Percentiles rank a stretch among this genome's conserved stretches.
These are phyloP conservation scores for Esperia sulphurella DNA, from an alignment of 2,888 invertebrate genomes.

Conservation along the genomic window DNA sequence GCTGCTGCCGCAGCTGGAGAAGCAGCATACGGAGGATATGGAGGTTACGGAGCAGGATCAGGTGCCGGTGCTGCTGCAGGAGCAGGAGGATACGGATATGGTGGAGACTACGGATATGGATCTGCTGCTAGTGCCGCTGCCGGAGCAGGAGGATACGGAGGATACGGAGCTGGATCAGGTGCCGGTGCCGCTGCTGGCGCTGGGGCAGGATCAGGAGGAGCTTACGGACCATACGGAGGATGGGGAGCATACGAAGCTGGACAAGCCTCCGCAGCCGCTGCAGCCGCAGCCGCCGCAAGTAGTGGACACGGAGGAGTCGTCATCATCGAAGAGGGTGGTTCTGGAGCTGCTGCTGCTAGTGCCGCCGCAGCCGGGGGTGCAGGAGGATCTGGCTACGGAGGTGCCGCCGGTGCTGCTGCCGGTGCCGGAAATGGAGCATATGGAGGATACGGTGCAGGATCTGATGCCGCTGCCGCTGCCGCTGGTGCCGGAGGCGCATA, in stretches of 20 bases:
- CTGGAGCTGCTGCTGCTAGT: neutral
- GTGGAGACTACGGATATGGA: neutral
- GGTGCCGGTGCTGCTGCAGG: neutral
- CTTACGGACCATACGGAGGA: too few species aligned
- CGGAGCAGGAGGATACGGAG: neutral
- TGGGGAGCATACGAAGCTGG: conserved; percentile 1
- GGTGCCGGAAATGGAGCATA: conserved; percentile 2
- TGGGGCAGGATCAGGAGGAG: too few species aligned
- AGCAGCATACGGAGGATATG: neutral
- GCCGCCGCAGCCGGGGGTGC: conserved; percentile 7
- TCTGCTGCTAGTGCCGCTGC: neutral
- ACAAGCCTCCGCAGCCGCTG: neutral
- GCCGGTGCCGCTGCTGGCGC: neutral
- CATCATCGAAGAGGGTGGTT: too few species aligned
- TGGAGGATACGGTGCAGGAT: neutral
- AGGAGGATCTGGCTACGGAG: conserved; percentile 2
- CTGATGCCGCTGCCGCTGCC: conserved; percentile 1
- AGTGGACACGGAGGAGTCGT: too few species aligned
- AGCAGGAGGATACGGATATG: neutral
- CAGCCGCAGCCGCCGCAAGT: neutral
- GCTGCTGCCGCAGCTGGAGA: too few species aligned
- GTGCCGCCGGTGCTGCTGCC: conserved; percentile 1
- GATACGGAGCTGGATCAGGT: conserved; percentile 4
- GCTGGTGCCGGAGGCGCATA: neutral
- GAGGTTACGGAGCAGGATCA: too few species aligned